These are phyloP conservation scores for Hydropsyche betteni DNA, from an alignment of 2,888 invertebrate genomes.

Conservation along the genomic window DNA sequence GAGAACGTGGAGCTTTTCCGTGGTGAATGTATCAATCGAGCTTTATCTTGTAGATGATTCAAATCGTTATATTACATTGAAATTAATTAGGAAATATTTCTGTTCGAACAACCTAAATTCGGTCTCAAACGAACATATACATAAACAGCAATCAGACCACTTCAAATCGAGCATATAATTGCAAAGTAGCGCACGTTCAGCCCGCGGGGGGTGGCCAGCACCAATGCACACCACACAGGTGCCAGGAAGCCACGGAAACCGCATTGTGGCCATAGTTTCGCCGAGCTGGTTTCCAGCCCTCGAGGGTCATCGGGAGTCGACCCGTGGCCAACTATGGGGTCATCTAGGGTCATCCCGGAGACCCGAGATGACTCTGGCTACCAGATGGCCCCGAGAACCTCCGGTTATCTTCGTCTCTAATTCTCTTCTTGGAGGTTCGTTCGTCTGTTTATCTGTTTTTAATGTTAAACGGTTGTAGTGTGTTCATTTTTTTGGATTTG, in stretches of 20 bases:
- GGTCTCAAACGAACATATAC: neutral
- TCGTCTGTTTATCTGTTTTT: no score
- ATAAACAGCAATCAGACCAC: neutral
- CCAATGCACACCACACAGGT: conserved; percentile 6
- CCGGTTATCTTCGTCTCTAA: neutral
- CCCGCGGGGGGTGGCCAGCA: conserved; percentile 8
- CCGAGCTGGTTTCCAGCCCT: neutral
- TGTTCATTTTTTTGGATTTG: no score
- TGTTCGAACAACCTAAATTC: no score
- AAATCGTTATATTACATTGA: no score
- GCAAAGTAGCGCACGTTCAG: neutral
- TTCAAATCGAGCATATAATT: neutral
- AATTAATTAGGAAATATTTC: no score
- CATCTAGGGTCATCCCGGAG: neutral
- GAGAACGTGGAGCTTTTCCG: no score
- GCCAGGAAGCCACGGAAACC: conserved; percentile 5
- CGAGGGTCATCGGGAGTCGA: neutral
- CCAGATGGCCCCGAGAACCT: neutral
- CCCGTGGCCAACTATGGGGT: neutral
- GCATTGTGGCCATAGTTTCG: neutral
- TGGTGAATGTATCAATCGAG: no score
- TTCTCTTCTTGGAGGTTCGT: no score
- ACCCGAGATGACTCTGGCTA: neutral
- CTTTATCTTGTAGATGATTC: no score
- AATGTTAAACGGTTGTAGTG: no score